These are phyloP conservation scores for Clarias platycephalus DNA, from an alignment of 2,797 vertebrate species.

Conservation along the genomic window DNA sequence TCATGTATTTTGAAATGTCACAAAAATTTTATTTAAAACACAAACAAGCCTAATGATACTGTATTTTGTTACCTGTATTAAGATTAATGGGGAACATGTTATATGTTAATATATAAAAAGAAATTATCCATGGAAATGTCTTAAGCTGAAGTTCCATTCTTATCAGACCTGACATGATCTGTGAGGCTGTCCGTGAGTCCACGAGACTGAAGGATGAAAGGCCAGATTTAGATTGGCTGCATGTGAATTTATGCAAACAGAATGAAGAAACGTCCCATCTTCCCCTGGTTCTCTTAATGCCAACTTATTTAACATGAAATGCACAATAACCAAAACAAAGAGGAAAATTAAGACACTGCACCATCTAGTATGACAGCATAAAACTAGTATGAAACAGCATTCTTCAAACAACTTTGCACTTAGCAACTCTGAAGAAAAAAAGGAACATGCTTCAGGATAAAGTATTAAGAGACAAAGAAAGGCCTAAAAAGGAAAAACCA, in stretches of 20 bases:
- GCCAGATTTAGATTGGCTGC: neutral
- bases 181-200: neutral
- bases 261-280: neutral
- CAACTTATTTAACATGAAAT: slow-evolving; percentile 3
- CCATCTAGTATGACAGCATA: neutral
- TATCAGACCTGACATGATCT: neutral
- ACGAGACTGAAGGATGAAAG: neutral
- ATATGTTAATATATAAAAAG: neutral
- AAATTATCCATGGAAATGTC: neutral
- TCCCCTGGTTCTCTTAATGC: slow-evolving; percentile 24
- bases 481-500: slow-evolving; percentile 22
- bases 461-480: slow-evolving; percentile 2
- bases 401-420: neutral
- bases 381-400: neutral
- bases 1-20: neutral
- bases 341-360: neutral
- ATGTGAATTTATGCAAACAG: neutral
- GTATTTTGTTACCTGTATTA: neutral
- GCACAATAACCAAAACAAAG: neutral
- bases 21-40: neutral
- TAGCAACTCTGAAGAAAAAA: neutral
- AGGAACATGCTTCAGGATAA: slow-evolving; percentile 13
- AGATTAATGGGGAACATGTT: neutral
- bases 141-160: neutral
- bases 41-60: neutral